Percentiles rank a stretch among this genome's conserved stretches.
These are phyloP conservation scores for Bos javanicus DNA, from an alignment of 2,113 vertebrate species.

Conservation along the genomic window DNA sequence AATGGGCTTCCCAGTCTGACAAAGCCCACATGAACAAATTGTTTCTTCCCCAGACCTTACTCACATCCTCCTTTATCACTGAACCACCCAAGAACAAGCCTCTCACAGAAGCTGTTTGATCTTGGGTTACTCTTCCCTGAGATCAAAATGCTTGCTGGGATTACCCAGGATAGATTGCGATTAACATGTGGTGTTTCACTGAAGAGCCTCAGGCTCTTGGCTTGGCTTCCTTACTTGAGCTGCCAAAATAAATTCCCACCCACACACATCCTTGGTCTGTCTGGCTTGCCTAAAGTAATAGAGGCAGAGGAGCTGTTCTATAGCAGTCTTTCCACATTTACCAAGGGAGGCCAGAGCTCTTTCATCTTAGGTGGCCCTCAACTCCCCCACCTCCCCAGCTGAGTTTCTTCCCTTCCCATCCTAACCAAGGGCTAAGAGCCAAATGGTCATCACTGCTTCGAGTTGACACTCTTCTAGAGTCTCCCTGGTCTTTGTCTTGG, in stretches of 20 bases:
- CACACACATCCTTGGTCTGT: constrained; percentile 20
- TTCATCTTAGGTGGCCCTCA: not conserved
- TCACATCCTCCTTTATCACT: not conserved
- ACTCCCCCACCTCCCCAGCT: not conserved
- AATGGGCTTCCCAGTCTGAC: not conserved
- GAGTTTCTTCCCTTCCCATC: not conserved
- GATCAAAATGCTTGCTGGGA: constrained; percentile 51
- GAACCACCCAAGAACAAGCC: not conserved
- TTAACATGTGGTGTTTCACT: constrained; percentile 46
- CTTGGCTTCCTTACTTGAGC: constrained; percentile 5
- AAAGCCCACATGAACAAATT: not conserved
- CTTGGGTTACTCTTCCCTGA: constrained; percentile 24
- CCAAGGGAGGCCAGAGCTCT: not conserved
- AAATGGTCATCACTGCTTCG: not conserved
- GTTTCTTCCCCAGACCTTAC: not conserved
- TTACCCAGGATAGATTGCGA: constrained; percentile 49
- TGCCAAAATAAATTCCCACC: constrained; percentile 55
- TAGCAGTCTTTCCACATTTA: not conserved
- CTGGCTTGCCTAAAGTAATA: not conserved
- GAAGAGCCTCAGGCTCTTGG: constrained; percentile 45
- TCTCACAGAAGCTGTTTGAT: constrained; percentile 12
- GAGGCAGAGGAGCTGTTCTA: not conserved
- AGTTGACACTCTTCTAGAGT: not conserved
- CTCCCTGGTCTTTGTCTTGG: not conserved
- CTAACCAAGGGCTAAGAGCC: not conserved